These are phyloP conservation scores for Goniozus legneri DNA, from an alignment of 1,140 invertebrate genomes.

Conservation along the genomic window DNA sequence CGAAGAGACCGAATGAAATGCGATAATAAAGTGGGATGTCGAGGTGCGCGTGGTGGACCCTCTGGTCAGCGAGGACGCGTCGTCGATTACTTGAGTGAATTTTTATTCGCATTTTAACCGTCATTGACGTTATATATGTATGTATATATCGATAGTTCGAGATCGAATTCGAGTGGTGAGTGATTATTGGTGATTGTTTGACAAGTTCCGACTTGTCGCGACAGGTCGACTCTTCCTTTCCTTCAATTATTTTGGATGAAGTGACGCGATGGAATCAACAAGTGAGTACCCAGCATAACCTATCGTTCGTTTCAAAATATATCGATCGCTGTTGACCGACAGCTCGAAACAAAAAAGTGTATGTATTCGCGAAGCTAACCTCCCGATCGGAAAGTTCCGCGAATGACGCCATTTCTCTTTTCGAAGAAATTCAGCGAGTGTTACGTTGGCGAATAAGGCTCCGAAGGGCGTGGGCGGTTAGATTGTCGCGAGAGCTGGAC, in stretches of 20 bases:
- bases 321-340: too few relatives aligned
- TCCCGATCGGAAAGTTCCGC: conserved; percentile 5
- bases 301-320: too few relatives aligned
- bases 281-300: not conserved
- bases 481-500: too few relatives aligned
- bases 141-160: too few relatives aligned
- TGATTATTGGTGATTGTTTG: too few relatives aligned
- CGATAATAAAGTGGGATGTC: conserved; percentile 17
- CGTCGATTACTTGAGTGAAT: conserved; percentile 10
- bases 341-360: too few relatives aligned
- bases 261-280: not conserved
- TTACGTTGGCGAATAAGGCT: conserved; percentile 12
- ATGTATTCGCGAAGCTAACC: not conserved
- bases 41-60: conserved; percentile 19
- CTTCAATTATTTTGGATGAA: too few relatives aligned
- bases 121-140: not conserved
- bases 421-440: conserved; percentile 4
- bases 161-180: too few relatives aligned
- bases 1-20: too few relatives aligned
- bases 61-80: conserved; percentile 26
- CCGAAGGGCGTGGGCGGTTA: conserved; percentile 15
- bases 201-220: too few relatives aligned
- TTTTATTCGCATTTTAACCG: not conserved
- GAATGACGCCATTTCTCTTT: conserved; percentile 17
- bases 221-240: too few relatives aligned